Conservation (phyloP, 2,113 vertebrate species). For the Pandion haliaetus region DNA sequence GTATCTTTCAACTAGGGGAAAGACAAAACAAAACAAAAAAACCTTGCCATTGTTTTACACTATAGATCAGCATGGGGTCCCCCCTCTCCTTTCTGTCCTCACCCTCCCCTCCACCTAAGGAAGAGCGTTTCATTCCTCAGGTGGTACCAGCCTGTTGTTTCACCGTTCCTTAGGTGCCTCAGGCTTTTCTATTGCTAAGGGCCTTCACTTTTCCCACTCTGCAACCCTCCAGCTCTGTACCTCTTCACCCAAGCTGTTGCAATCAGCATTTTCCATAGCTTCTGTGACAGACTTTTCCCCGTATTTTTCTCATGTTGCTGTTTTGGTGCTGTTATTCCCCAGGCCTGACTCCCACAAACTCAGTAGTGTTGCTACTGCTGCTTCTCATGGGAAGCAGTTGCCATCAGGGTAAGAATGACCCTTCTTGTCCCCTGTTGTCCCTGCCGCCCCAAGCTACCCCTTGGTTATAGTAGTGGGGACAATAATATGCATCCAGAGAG, state of each 20-base stretch:
- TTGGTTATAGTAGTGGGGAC: background rate
- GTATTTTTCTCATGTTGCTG: background rate
- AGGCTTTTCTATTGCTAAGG: background rate
- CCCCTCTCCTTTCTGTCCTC: background rate
- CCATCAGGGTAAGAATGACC: background rate
- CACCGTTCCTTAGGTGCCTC: background rate
- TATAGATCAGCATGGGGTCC: background rate
- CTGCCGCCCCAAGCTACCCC: background rate
- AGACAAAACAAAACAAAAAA: background rate
- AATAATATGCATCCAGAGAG: background rate
- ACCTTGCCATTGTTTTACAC: background rate
- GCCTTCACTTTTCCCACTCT: background rate
- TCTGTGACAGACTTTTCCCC: background rate
- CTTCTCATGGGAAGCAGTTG: background rate
- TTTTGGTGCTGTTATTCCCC: background rate
- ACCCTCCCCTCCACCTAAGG: background rate
- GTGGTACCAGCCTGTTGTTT: background rate
- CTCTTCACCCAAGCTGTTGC: fast-evolving
- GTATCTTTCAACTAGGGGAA: background rate
- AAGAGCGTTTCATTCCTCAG: background rate
- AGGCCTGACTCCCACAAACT: background rate
- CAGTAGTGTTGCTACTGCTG: background rate
- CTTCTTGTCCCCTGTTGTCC: background rate
- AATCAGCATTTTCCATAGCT: background rate
- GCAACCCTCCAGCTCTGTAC: background rate